These are phyloP conservation scores for Syrista parreyssii DNA, from an alignment of 2,888 invertebrate genomes.

Conservation along the genomic window DNA sequence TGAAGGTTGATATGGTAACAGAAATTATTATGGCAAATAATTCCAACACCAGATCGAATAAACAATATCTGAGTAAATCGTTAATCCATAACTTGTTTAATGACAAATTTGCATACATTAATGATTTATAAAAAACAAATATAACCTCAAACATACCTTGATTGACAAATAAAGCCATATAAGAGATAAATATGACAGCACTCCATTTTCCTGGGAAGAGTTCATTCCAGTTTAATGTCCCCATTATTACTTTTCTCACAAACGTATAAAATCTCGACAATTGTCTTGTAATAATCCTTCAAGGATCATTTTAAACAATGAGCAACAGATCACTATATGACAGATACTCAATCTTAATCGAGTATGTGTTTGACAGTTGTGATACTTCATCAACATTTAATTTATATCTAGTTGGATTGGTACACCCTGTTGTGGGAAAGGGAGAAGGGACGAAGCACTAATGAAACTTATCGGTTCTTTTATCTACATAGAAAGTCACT, in stretches of 20 bases:
- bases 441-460: not conserved
- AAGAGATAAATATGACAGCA: slow-evolving; percentile 82
- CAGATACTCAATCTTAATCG: too few species aligned
- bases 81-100: not conserved
- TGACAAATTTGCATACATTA: not conserved
- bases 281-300: not conserved
- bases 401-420: not conserved
- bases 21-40: not conserved
- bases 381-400: not conserved
- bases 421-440: too few species aligned
- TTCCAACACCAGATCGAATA: not conserved
- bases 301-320: not conserved
- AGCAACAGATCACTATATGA: too few species aligned
- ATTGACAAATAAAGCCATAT: slow-evolving; percentile 90
- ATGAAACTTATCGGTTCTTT: not conserved
- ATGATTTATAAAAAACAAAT: slow-evolving; percentile 8
- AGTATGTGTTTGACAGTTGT: not conserved
- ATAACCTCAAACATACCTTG: slow-evolving; percentile 77
- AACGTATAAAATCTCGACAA: not conserved
- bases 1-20: not conserved
- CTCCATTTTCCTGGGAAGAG: slow-evolving; percentile 88
- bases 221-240: slow-evolving; percentile 69
- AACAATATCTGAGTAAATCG: not conserved
- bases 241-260: slow-evolving; percentile 41
- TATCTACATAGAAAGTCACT: not conserved